phyloP scores from a whole-genome alignment of 2,113 vertebrate genomes.

The Microtus ochrogaster region DNA sequence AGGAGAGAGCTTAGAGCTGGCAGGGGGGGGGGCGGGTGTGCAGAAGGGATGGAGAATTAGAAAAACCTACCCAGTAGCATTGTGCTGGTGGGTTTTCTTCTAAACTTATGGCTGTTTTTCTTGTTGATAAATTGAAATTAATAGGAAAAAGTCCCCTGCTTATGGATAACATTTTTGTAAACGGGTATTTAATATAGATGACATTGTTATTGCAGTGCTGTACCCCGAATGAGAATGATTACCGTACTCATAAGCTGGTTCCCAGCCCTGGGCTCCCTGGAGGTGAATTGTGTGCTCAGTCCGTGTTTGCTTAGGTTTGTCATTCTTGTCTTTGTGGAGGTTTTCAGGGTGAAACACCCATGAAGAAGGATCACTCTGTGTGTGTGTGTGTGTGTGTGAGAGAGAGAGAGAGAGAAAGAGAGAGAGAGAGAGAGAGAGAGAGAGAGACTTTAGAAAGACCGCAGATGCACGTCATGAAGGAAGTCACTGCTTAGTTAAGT shows the following conservation, averaged over 20 bases:
- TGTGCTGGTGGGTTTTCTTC: not conserved
- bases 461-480: conserved; percentile 1
- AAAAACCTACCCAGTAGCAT: not conserved
- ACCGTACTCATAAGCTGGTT: not conserved
- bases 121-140: conserved; percentile 41
- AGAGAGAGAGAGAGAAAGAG: not conserved
- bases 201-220: not conserved
- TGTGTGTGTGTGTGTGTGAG: not conserved
- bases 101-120: conserved; percentile 27
- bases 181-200: not conserved
- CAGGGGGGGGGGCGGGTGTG: no score
- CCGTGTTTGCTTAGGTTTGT: not conserved
- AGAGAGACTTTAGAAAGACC: not conserved
- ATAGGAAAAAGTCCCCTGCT: not conserved
- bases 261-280: not conserved
- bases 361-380: conserved; percentile 28
- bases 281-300: not conserved
- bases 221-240: not conserved
- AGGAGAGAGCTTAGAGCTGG: not conserved
- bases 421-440: not conserved
- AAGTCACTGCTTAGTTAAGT: conserved; percentile 26
- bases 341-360: conserved; percentile 30
- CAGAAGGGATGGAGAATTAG: not conserved
- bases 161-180: not conserved
- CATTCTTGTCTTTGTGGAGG: not conserved